phyloP scores from a whole-genome alignment of 30 jellyfish, hydroid and myxozoan species.

The Hydractinia echinata region DNA sequence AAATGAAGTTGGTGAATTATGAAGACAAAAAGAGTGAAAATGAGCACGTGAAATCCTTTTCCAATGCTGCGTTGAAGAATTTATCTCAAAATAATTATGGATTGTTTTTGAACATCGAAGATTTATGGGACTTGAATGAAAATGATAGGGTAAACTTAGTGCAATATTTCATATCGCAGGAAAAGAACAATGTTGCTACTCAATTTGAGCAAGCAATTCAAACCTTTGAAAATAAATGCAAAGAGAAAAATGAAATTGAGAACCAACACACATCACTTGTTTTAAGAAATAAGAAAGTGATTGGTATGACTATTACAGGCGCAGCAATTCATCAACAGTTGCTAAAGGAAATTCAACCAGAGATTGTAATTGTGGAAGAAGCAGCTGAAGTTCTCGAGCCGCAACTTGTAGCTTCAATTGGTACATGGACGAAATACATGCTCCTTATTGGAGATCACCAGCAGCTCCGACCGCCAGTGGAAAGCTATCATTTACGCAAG shows the following conservation, averaged over 20 bases:
- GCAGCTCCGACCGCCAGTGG: slow-evolving; percentile 63
- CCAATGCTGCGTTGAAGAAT: slow-evolving; percentile 24
- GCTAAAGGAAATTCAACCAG: slow-evolving; percentile 42
- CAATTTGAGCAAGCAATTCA: slow-evolving; percentile 21
- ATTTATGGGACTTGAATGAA: slow-evolving; percentile 38
- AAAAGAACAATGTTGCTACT: slow-evolving; percentile 8
- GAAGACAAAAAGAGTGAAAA: not conserved
- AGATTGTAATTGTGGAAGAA: slow-evolving; percentile 61
- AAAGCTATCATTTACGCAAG: slow-evolving; percentile 33
- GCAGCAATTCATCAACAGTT: slow-evolving; percentile 52
- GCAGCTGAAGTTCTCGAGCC: slow-evolving; percentile 79
- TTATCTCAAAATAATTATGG: slow-evolving; percentile 2
- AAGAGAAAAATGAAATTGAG: slow-evolving; percentile 13
- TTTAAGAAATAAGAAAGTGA: slow-evolving; percentile 18
- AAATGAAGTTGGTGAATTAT: not conserved
- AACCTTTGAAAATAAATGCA: slow-evolving; percentile 28
- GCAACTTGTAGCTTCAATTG: slow-evolving; percentile 54
- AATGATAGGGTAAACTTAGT: slow-evolving; percentile 27
- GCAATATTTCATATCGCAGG: slow-evolving; percentile 14
- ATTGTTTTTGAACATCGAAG: not conserved
- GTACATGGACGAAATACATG: slow-evolving; percentile 52
- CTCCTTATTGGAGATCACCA: slow-evolving; percentile 71
- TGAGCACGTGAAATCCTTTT: not conserved
- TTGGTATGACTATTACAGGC: slow-evolving; percentile 71
- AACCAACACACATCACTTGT: slow-evolving; percentile 43